Percentiles rank a stretch among this genome's conserved stretches.
phyloP scores from a whole-genome alignment of 2,113 vertebrate species.

The Struthidea cinerea region DNA sequence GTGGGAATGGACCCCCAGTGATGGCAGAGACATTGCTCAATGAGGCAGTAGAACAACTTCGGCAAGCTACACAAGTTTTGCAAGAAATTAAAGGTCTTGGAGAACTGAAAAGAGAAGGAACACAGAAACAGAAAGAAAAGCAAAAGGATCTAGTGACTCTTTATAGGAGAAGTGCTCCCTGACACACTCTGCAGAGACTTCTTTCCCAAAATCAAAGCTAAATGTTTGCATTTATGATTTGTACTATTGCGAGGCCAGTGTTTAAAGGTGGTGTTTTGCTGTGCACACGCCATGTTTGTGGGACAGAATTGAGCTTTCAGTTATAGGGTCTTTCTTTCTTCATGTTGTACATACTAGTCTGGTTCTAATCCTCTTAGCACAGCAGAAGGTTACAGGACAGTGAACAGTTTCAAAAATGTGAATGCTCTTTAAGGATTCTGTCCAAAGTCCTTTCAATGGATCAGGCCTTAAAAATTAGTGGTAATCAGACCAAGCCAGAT shows the following conservation, averaged over 20 bases:
- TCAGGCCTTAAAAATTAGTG: conserved; percentile 13
- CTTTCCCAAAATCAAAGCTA: neutral
- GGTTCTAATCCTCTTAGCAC: conserved; percentile 33
- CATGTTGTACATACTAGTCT: neutral
- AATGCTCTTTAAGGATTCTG: conserved; percentile 1
- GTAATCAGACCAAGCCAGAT: neutral
- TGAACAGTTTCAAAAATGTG: conserved; percentile 10
- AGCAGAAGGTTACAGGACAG: conserved; percentile 36
- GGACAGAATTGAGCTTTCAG: conserved; percentile 25
- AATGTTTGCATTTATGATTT: conserved; percentile 27
- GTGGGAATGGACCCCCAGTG: conserved; percentile 27
- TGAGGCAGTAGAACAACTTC: conserved; percentile 86
- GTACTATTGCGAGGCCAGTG: conserved; percentile 19
- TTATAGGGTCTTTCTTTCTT: conserved; percentile 21
- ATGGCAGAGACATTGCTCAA: conserved; percentile 77
- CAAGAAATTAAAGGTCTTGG: conserved; percentile 81
- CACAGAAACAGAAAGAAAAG: conserved; percentile 63
- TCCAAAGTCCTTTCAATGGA: neutral
- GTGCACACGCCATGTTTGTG: neutral
- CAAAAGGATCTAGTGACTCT: conserved; percentile 82
- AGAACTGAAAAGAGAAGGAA: conserved; percentile 65
- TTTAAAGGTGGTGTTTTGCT: conserved; percentile 33
- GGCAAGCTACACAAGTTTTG: conserved; percentile 84
- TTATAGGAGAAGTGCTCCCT: conserved; percentile 78
- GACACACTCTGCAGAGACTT: neutral